Evolutionary conservation across 2,888 invertebrate genomes (phyloP), one percentile per base, ranked within the genome.

Genomic region (Andrena bicolor): DNA sequence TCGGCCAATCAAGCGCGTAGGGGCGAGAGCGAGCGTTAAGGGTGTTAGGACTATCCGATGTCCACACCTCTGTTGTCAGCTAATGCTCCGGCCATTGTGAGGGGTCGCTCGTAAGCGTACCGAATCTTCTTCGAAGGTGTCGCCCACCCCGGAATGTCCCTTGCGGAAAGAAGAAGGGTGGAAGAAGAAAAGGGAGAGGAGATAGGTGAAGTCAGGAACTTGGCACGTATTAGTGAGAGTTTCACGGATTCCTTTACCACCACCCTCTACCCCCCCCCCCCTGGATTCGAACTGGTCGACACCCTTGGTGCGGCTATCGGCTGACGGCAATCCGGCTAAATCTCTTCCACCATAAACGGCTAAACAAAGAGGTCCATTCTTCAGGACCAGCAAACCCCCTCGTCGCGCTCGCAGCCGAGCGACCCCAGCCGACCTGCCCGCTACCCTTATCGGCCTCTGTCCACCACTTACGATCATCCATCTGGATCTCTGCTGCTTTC

Each of bases 291-390:
- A 60, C 85, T 48, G 76, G 82, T 84, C 81, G 84, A 86, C 82
- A 83, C 80, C 83, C 83, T 82, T 84, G 82, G 85, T 88, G 41
- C 41, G 88, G 90, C 90, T 92, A 91, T 92, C 92, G 91, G 88
- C 86, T 90, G 92, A 91, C 91, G 92, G 89, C 93, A 92, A 93
- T 93, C 93, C 93, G 90, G 87, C 92, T 90, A 93, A 93, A 94
- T 94, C 94, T 93, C 93, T 93, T 92, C 92, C 92, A 92, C 93
- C 92, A 92, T 94, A 94, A 94, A 94, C 94, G 93, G 93, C 94
- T 94, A 94, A 94, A 94, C 94, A 94, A 94, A 94, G 93, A 93
- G 92, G 91, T 93, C 92, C 90, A 93, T 93, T 93, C 93, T 93
- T 93, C 90, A 91, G 88, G 87, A 80, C 76, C 85, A 73, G 86